Evolutionary conservation across 2,888 invertebrate genomes (phyloP), one percentile per base, ranked within the genome.

Genomic region (Melanchra persicariae): DNA sequence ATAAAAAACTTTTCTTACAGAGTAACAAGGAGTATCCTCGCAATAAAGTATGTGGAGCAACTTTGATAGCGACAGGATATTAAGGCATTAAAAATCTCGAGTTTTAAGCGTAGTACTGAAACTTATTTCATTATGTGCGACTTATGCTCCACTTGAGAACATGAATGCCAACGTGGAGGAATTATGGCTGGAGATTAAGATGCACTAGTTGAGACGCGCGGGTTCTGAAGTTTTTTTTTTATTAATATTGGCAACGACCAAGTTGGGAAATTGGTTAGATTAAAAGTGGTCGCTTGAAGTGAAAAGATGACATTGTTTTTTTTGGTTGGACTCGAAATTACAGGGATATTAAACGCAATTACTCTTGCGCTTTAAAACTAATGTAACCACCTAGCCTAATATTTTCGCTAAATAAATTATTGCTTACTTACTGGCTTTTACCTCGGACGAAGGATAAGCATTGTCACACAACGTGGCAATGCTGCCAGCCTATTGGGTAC

Each of bases 61-160:
- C 79, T 79, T 79, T 79, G 54, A 82, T 64, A 68, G 66, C 77
- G 77, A 80, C 86, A 80, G 65, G 81, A 85, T 85, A 86, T 83
- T 76, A 82, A 74, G 74, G 83, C 70, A 81, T 86, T 85, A 83
- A 85, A 86, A 85, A 85, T 81, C 64, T 76, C 70, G 64, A 85
- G 72, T 83, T 84, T 76, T 85, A 70, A 81, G 74, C 77, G 74
- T 30, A 55, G 76, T 64, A 77, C 69, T 67, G 60, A 82, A 86
- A 86, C 87, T 86, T 86, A 86, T 86, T 87, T 87, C 87, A 86
- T 86, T 86, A 86, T 79, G 85, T 84, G 80, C 66, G 87, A 87
- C 87, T 86, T 87, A 87, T 66, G 77, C 63, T 70, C 76, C 34
- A 86, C 82, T 86, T 84, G 77, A 79, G 69, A 72, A 79, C 83